Percentiles rank a stretch among this genome's conserved stretches.
Evolutionary conservation across 2,113 vertebrate species (phyloP).

Genomic region (Sphyrna mokarran): DNA sequence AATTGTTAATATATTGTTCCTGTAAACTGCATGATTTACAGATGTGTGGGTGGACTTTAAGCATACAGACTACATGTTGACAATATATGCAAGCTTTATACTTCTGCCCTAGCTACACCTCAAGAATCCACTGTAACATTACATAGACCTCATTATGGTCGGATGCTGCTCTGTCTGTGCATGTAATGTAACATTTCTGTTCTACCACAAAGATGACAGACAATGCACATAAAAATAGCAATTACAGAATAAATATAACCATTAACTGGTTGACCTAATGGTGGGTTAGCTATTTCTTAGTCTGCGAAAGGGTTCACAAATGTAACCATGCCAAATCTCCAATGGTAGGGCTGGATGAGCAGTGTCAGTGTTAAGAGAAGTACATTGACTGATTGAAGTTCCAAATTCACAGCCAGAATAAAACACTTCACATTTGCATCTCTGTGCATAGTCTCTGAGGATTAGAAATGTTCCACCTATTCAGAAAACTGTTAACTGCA

Average conservation of each 20-base stretch:
- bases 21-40: background rate
- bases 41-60: background rate
- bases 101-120: background rate
- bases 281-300: background rate
- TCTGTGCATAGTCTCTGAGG: background rate
- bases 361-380: background rate
- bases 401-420: background rate
- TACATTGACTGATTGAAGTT: background rate
- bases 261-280: conserved; percentile 1
- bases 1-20: background rate
- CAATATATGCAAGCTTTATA: background rate
- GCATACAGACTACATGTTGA: background rate
- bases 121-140: background rate
- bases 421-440: background rate
- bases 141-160: background rate
- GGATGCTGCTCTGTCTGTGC: background rate
- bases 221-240: background rate
- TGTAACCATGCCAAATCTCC: background rate
- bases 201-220: conserved; percentile 9
- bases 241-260: conserved; percentile 17
- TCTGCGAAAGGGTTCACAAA: background rate
- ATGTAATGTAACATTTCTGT: background rate
- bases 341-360: background rate
- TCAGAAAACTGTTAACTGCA: background rate
- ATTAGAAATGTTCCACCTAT: background rate